Evolutionary conservation across 2,113 vertebrate species (phyloP).

Genomic region (Ptyas mucosa): DNA sequence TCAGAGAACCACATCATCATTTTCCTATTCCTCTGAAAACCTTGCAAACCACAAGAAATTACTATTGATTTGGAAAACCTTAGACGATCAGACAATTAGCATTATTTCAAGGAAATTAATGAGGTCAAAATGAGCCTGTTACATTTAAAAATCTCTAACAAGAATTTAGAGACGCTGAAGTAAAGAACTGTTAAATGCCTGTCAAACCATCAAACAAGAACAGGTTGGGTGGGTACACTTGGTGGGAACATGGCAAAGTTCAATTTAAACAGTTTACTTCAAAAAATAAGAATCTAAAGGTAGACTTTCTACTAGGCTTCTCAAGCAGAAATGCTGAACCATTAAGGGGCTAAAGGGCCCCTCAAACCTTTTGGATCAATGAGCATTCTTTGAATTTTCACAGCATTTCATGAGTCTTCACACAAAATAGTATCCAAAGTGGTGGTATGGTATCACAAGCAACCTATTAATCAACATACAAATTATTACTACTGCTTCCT

Average conservation of each 20-base stretch:
- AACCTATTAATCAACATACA: neutral
- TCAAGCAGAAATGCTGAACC: neutral
- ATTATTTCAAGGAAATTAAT: neutral
- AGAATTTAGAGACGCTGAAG: neutral
- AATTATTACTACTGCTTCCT: neutral
- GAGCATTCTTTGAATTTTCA: neutral
- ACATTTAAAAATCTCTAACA: neutral
- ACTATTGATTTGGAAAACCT: neutral
- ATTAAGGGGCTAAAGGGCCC: neutral
- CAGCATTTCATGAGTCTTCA: neutral
- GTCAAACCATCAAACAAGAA: neutral
- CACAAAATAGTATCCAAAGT: neutral
- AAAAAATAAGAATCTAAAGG: neutral
- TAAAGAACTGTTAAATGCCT: neutral
- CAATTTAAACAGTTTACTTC: neutral
- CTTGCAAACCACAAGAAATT: neutral
- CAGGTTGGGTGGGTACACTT: neutral
- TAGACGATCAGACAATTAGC: neutral
- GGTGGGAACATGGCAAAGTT: neutral
- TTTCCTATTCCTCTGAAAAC: neutral
- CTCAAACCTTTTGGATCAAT: neutral
- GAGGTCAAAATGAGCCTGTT: neutral
- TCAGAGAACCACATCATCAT: conserved; percentile 21
- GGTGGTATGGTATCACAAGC: neutral
- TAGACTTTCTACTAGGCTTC: neutral